phyloP scores from a whole-genome alignment of 2,888 invertebrate species.

The Vandiemenella viatica region DNA sequence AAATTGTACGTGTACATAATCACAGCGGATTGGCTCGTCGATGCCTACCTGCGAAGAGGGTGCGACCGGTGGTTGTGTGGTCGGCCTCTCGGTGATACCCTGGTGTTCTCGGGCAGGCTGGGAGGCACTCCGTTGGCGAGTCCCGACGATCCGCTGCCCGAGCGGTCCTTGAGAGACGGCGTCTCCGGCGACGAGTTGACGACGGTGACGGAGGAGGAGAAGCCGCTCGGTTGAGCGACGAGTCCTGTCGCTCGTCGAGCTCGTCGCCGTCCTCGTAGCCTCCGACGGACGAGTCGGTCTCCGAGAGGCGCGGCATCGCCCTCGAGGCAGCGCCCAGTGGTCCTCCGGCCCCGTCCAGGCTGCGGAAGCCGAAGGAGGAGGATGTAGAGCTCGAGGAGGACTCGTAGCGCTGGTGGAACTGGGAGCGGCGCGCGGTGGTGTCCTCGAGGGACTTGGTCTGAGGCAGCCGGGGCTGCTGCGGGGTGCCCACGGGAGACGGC shows the following conservation, averaged over 20 bases:
- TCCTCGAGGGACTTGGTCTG: constrained; percentile 40
- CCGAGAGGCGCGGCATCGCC: constrained; percentile 30
- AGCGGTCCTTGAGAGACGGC: constrained; percentile 1
- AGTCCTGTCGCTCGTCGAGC: constrained; percentile 28
- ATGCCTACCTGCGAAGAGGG: constrained; percentile 2
- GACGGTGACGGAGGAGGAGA: constrained; percentile 13
- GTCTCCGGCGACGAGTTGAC: constrained; percentile 10
- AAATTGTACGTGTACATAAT: no score
- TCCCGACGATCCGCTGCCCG: constrained; percentile 2
- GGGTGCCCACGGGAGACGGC: constrained; percentile 20
- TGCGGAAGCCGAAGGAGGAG: constrained; percentile 45
- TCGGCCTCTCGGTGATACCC: constrained; percentile 20
- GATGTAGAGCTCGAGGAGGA: constrained; percentile 32
- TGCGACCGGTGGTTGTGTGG: constrained; percentile 13
- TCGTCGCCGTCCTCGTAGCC: constrained; percentile 37
- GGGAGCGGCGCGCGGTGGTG: constrained; percentile 32
- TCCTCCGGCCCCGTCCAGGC: constrained; percentile 41
- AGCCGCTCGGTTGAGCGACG: constrained; percentile 15
- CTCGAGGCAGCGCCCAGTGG: constrained; percentile 26
- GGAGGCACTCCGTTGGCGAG: constrained; percentile 17
- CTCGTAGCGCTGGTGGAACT: constrained; percentile 38
- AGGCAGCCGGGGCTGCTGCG: constrained; percentile 25
- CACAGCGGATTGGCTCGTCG: constrained; percentile 12
- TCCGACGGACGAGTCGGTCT: constrained; percentile 33
- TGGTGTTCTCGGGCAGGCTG: not conserved